phyloP scores from a whole-genome alignment of 23 tunicate species.

The Oikopleura vanhoeffeni region DNA sequence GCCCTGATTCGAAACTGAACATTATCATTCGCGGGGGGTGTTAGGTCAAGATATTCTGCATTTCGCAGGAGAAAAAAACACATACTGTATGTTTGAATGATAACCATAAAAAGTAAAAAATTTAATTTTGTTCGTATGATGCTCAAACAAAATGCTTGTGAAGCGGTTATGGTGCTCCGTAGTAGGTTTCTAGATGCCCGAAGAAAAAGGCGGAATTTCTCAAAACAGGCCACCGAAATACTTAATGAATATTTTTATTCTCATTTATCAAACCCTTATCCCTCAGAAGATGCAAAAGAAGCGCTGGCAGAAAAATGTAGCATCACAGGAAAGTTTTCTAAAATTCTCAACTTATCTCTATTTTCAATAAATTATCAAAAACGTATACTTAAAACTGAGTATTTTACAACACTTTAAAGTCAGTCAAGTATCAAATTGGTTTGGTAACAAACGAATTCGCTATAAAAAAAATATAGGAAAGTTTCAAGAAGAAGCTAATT shows the following conservation, averaged over 20 bases:
- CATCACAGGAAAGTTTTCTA: no score
- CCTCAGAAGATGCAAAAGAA: conserved; percentile 93
- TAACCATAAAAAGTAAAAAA: conserved; percentile 60
- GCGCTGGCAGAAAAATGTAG: no score
- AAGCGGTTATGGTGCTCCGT: conserved; percentile 83
- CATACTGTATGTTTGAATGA: no score
- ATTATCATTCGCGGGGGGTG: no score
- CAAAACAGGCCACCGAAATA: conserved; percentile 91
- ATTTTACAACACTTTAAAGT: no score
- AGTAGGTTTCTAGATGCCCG: conserved; percentile 79
- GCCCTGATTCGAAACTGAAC: no score
- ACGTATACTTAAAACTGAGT: no score
- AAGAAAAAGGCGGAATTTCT: conserved; percentile 79
- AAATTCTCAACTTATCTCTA: no score
- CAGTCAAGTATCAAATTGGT: conserved; percentile 81
- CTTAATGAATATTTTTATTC: conserved; percentile 93
- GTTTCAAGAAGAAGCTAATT: conserved; percentile 92
- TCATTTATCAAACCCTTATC: conserved; percentile 83
- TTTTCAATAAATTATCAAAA: no score
- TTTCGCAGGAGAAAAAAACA: no score
- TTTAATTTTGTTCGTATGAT: conserved; percentile 73
- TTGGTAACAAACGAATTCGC: conserved; percentile 83
- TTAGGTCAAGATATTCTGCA: no score
- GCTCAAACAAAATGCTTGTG: conserved; percentile 86
- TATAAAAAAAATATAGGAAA: conserved; percentile 96